A percentile compares a stretch with the other conserved stretches of the same genome.
Conservation (phyloP, 2,888 invertebrate genomes). For the Panopea generosa region DNA sequence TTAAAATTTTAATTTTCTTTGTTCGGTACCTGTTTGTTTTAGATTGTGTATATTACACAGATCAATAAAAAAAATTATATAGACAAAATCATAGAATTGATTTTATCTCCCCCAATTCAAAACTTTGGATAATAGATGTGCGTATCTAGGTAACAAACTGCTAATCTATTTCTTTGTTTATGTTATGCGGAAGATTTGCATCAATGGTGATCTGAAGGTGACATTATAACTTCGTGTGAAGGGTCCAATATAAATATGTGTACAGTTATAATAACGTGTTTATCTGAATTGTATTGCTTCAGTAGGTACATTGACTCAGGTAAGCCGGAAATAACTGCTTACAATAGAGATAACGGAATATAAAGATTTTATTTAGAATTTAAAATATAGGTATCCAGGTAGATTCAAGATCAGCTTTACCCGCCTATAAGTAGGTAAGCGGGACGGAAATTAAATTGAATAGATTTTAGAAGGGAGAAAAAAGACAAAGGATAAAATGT, state of each 20-base stretch:
- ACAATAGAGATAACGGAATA: conserved; percentile 60
- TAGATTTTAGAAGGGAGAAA: too few species aligned
- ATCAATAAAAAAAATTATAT: too few species aligned
- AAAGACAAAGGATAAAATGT: too few species aligned
- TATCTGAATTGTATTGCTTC: conserved; percentile 45
- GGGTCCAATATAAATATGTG: conserved; percentile 56
- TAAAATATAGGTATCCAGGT: conserved; percentile 65
- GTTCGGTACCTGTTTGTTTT: too few species aligned
- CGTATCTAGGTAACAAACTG: conserved; percentile 12
- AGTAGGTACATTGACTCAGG: conserved; percentile 48
- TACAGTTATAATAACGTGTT: conserved; percentile 45
- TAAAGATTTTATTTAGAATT: conserved; percentile 62
- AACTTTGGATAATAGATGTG: too few species aligned
- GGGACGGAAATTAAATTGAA: too few species aligned
- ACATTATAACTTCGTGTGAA: conserved; percentile 35
- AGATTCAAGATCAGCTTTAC: conserved; percentile 24
- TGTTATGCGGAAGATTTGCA: conserved; percentile 20
- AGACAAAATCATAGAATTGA: too few species aligned
- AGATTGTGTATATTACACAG: too few species aligned
- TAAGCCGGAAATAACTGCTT: conserved; percentile 67
- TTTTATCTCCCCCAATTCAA: too few species aligned
- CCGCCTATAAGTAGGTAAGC: not conserved
- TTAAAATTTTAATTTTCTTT: too few species aligned
- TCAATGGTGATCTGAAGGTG: conserved; percentile 16
- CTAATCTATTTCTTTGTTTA: conserved; percentile 37